Percentiles rank a stretch among this genome's conserved stretches.
Evolutionary conservation across 1,140 invertebrate species (phyloP).

Genomic region (Scaptomyza hsui): DNA sequence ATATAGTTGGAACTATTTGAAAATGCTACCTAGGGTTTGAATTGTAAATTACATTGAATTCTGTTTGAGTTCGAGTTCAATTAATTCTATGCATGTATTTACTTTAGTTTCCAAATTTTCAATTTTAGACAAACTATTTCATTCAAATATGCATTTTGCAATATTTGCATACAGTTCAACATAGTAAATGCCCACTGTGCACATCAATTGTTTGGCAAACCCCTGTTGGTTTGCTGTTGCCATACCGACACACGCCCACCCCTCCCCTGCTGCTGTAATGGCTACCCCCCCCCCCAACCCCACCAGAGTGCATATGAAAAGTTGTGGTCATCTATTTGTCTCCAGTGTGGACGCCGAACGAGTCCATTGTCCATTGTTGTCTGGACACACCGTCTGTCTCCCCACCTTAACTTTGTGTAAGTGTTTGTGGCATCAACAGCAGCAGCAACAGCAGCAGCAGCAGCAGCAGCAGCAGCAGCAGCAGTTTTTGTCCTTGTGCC

Average conservation of each 20-base stretch:
- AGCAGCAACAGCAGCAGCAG: background rate
- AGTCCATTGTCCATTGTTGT: constrained; percentile 28
- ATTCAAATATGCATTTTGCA: background rate
- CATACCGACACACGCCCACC: background rate
- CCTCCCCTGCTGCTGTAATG: too few relatives aligned
- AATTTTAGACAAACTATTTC: too few relatives aligned
- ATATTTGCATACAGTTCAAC: background rate
- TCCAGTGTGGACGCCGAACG: constrained; percentile 11
- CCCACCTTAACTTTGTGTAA: constrained; percentile 5
- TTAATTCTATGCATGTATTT: background rate
- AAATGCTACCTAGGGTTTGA: too few relatives aligned
- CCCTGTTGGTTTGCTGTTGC: background rate
- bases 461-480: background rate
- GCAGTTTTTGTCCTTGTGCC: constrained; percentile 38
- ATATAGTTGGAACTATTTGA: too few relatives aligned
- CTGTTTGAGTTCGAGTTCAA: background rate
- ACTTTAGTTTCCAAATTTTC: too few relatives aligned
- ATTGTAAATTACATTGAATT: background rate
- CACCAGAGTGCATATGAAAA: constrained; percentile 29
- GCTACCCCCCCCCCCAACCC: too few relatives aligned
- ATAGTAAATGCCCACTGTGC: constrained; percentile 8
- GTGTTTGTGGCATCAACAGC: background rate
- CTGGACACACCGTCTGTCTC: constrained; percentile 19
- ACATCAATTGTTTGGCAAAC: background rate
- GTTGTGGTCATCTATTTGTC: constrained; percentile 54